Evolutionary conservation across 2,113 vertebrate species (phyloP), one percentile per base, ranked within the genome.

Genomic region (Tenebrosternarchus preto): DNA sequence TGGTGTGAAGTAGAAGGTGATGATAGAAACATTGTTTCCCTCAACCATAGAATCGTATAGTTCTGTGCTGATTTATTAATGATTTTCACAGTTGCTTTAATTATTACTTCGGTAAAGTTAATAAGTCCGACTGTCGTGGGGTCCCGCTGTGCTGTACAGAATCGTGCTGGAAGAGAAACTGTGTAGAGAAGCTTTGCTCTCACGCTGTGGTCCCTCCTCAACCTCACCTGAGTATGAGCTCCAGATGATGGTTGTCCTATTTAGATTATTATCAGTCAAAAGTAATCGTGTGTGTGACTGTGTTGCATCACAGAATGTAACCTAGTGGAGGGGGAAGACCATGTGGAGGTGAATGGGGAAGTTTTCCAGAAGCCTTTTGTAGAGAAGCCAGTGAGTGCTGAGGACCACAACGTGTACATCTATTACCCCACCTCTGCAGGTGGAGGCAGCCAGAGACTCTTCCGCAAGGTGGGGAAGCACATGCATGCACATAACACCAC

Each of bases 371-470:
- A 96, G 81, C 95, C 95, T 2, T 96, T 96, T 88, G 95, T 96
- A 73, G 95, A 96, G 90, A 96, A 96, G 56, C 95, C 95, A 9
- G 95, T 96, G 53, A 95, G 95, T 86, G 95, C 95, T 8, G 95
- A 96, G 85, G 95, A 96, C 90, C 95, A 96, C 88, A 96, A 96
- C 82, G 95, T 96, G 86, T 96, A 96, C 90, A 96, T 96, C 90
- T 96, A 96, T 87, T 96, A 96, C 68, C 95, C 95, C 74, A 96
- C 95, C 2, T 96, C 95, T 77, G 95, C 95, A 53, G 95, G 95
- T 3, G 95, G 95, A 25, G 95, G 95, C 80, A 96, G 95, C 85
- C 95, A 96, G 77, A 93, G 95, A 39, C 95, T 96, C 53, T 96
- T 96, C 86, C 92, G 95, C 77, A 96, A 96, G 93, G 95, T 96